Evolutionary conservation across 2,113 vertebrate genomes (phyloP), one percentile per base, ranked within the genome.

Genomic region (Hepsetus odoe): DNA sequence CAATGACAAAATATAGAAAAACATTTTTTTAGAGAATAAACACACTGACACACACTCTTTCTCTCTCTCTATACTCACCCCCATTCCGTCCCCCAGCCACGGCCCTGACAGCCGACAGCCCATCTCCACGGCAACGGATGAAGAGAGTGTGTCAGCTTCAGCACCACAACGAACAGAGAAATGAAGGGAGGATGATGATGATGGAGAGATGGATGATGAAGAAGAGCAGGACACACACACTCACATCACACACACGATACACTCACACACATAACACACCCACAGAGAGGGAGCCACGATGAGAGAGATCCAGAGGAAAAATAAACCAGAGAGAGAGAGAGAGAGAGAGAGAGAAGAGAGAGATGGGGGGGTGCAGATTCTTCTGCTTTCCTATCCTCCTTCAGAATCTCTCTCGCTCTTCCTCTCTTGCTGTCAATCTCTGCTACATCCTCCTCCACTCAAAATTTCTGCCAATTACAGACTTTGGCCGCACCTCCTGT

Each of bases 61-160:
- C 72, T 66, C 53, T 46, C 76, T 69, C 28, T 71, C 24, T 2
- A 18, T 33, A 84, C 85, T 83, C 66, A 85, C 85, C 81, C 79
- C 77, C 79, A 84, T 82, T 58, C 79, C 74, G 24, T 85, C 84
- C 18, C 74, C 83, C 24, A 74, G 72, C 86, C 79, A 82, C 74
- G 81, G 84, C 83, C 84, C 79, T 26, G 86, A 87, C 30, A 85
- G 81, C 72, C 84, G 83, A 70, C 86, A 87, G 79, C 86, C 86
- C 86, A 87, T 87, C 77, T 77, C 79, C 79, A 82, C 79, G 80
- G 80, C 81, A 83, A 83, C 76, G 79, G 79, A 84, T 72, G 77
- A 74, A 53, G 40, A 46, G 74, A 26, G 46, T 49, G 33, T 67
- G 42, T 70, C 33, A 40, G 46, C 65, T 30, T 55, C 42, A 28